Conservation (phyloP, 92 coral and sea anemone genomes). For the Blastomussa wellsi region DNA sequence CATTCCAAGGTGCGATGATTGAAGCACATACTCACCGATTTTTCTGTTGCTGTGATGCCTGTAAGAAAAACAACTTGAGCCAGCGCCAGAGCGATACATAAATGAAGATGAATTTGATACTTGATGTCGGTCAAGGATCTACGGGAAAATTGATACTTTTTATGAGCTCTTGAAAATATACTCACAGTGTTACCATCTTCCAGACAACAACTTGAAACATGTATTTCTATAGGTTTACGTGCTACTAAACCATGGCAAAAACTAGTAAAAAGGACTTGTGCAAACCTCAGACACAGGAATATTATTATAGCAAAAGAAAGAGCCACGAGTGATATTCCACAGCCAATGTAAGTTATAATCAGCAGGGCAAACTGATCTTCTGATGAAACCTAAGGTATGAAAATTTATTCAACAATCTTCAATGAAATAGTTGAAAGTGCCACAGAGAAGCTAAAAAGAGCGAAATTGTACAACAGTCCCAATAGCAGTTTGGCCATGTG, state of each 20-base stretch:
- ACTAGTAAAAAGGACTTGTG: neutral
- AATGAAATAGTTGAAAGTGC: neutral
- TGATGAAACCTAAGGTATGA: conserved; percentile 2
- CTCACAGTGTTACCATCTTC: neutral
- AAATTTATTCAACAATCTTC: neutral
- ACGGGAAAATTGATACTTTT: neutral
- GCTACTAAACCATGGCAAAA: neutral
- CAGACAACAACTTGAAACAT: neutral
- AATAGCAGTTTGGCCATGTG: neutral
- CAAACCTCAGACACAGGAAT: conserved; percentile 27
- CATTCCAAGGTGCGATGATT: neutral
- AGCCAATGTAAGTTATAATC: conserved; percentile 36
- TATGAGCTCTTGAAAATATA: neutral
- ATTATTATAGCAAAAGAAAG: conserved; percentile 14
- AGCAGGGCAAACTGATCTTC: conserved; percentile 9
- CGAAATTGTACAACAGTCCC: neutral
- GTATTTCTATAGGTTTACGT: neutral
- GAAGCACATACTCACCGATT: conserved; percentile 12
- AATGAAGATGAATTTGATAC: conserved; percentile 54
- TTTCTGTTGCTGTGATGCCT: conserved; percentile 52
- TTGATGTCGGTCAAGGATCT: conserved; percentile 44
- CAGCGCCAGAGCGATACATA: conserved; percentile 42
- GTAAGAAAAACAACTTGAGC: conserved; percentile 64
- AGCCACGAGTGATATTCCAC: conserved; percentile 20
- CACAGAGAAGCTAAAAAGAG: no score